phyloP scores from a whole-genome alignment of 2,797 vertebrate species.

The Knipowitschia caucasica region DNA sequence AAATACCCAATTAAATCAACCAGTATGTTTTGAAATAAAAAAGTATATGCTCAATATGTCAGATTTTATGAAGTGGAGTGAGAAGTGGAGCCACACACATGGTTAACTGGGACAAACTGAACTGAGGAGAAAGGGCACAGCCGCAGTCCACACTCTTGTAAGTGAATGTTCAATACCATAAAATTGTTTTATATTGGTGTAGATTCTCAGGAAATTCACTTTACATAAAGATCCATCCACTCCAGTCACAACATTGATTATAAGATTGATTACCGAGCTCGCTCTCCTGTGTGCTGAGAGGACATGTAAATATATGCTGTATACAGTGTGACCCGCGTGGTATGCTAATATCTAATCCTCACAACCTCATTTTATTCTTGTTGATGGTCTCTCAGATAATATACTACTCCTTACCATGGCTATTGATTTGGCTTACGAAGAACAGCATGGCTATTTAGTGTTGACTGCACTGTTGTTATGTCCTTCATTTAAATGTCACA shows the following conservation, averaged over 20 bases:
- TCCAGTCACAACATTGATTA: not conserved
- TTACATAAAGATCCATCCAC: too few relatives aligned
- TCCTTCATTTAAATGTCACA: too few relatives aligned
- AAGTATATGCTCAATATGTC: too few relatives aligned
- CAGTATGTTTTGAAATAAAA: too few relatives aligned
- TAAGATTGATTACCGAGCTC: not conserved
- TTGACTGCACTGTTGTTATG: not conserved
- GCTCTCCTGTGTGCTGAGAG: not conserved
- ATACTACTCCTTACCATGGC: not conserved
- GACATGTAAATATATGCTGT: constrained; percentile 2
- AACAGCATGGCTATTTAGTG: not conserved
- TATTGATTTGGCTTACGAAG: not conserved
- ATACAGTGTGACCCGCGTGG: not conserved
- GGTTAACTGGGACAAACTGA: too few relatives aligned
- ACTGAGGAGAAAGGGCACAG: too few relatives aligned
- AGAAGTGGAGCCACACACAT: too few relatives aligned
- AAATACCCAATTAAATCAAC: too few relatives aligned
- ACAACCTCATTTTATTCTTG: not conserved
- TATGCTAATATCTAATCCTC: not conserved
- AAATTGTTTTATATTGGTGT: too few relatives aligned
- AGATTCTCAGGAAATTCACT: not conserved
- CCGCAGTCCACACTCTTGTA: too few relatives aligned
- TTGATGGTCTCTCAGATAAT: not conserved
- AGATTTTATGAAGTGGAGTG: too few relatives aligned
- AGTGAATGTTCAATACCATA: too few relatives aligned